Evolutionary conservation across 2,113 vertebrate genomes (phyloP), one percentile per base, ranked within the genome.

Genomic region (Amphilophus citrinellus): DNA sequence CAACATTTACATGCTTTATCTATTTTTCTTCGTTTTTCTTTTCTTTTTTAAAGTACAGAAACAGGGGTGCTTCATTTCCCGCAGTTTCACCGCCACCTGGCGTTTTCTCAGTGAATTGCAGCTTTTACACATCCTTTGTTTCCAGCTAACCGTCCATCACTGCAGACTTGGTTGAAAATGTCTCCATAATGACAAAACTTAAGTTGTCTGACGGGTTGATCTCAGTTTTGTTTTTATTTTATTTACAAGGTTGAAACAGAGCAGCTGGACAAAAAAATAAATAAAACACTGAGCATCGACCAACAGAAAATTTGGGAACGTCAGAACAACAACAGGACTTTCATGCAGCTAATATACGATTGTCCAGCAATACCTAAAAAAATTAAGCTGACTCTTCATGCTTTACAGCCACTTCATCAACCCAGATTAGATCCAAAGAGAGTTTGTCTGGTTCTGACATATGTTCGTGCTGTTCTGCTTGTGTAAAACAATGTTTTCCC

Each of bases 321-420:
- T 82, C 73, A 86, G 80, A 91, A 91, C 83, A 91, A 80, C 88
- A 88, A 83, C 47, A 82, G 84, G 82, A 89, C 79, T 84, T 62
- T 88, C 94, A 94, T 95, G 94, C 93, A 93, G 85, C 82, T 57
- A 93, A 91, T 80, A 89, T 83, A 87, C 88, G 95, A 95, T 96
- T 96, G 95, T 95, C 95, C 94, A 96, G 94, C 95, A 95, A 95
- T 93, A 91, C 84, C 87, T 91, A 85, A 82, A 88, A 80, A 75
- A 80, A 75, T 35, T 79, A 88, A 88, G 60, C 79, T 58, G 85
- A 89, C 83, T 89, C 58, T 35, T 86, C 89, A 91, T 94, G 89
- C 91, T 82, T 92, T 76, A 63, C 66, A 89, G 75, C 66, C 65
- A 66, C 44, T 42, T 60, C 30, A 71, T 79, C 20, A 14, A 77